Evolutionary conservation across 2,797 vertebrate species (phyloP).

Genomic region (Enteromius trimaculatus): DNA sequence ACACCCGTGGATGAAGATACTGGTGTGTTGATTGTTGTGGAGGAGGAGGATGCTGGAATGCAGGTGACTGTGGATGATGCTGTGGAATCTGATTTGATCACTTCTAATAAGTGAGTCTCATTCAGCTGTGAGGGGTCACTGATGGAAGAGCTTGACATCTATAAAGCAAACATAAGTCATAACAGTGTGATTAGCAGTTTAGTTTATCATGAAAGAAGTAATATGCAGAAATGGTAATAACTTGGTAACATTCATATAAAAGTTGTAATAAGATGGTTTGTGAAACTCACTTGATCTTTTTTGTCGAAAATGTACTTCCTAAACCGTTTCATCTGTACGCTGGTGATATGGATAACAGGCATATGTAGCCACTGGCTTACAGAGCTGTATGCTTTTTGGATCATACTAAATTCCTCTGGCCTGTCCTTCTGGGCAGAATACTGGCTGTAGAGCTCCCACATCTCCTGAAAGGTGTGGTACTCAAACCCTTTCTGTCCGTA

Average conservation of each 20-base stretch:
- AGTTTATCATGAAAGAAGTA: background rate
- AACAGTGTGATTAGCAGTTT: background rate
- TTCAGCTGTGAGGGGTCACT: background rate
- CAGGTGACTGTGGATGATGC: no score
- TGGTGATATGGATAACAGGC: slow-evolving; percentile 14
- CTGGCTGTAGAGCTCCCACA: slow-evolving; percentile 34
- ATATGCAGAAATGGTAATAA: background rate
- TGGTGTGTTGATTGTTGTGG: background rate
- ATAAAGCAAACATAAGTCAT: background rate
- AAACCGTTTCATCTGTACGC: slow-evolving; percentile 42
- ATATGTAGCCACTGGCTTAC: slow-evolving; percentile 41
- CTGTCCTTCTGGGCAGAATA: slow-evolving; percentile 26
- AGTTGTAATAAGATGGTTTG: background rate
- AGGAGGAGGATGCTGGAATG: background rate
- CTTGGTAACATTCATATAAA: background rate
- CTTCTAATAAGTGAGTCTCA: background rate
- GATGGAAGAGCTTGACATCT: background rate
- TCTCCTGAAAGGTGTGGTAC: background rate
- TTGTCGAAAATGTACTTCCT: slow-evolving; percentile 20
- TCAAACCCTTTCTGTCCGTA: slow-evolving; percentile 43
- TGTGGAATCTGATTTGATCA: background rate
- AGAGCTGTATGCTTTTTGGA: slow-evolving; percentile 18
- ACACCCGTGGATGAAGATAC: no score
- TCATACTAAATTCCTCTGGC: background rate
- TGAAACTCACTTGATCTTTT: slow-evolving; percentile 31